Percentiles rank a stretch among this genome's conserved stretches.
Evolutionary conservation across 2,113 vertebrate species (phyloP).

Genomic region (Amazona vittata): DNA sequence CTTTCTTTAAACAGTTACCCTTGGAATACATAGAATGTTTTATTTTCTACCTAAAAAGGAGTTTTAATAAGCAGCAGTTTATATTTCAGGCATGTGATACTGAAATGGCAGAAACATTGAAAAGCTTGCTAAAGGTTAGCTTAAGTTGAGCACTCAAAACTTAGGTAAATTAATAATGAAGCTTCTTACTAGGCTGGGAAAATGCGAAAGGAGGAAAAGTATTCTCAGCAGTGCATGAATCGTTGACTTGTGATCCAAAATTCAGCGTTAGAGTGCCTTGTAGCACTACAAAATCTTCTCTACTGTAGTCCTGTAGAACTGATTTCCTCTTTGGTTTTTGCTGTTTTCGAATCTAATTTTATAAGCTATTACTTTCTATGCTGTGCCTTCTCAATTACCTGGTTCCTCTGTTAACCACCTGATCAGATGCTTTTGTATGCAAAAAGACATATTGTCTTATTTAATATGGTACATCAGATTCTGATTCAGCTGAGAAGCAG

Average conservation of each 20-base stretch:
- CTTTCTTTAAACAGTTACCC: neutral
- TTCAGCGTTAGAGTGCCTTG: neutral
- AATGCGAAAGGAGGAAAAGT: constrained; percentile 1
- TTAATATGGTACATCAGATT: neutral
- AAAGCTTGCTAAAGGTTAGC: neutral
- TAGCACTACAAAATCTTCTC: neutral
- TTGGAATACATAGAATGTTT: neutral
- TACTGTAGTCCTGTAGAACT: neutral
- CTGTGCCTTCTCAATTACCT: neutral
- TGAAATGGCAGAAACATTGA: neutral
- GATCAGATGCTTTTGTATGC: neutral
- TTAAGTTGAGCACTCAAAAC: neutral
- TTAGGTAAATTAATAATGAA: constrained; percentile 40
- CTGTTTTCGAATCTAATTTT: neutral
- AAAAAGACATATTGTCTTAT: neutral
- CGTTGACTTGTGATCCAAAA: constrained; percentile 4
- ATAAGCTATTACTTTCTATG: neutral
- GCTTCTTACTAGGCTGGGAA: neutral
- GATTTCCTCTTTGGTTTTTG: neutral
- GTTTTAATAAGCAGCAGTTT: neutral
- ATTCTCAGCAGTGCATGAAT: neutral
- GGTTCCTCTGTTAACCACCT: neutral
- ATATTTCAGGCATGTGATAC: neutral
- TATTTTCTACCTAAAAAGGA: neutral
- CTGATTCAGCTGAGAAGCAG: neutral